These are phyloP conservation scores for Cyrtodaria siliqua DNA, from an alignment of 2,888 invertebrate genomes.

Conservation along the genomic window DNA sequence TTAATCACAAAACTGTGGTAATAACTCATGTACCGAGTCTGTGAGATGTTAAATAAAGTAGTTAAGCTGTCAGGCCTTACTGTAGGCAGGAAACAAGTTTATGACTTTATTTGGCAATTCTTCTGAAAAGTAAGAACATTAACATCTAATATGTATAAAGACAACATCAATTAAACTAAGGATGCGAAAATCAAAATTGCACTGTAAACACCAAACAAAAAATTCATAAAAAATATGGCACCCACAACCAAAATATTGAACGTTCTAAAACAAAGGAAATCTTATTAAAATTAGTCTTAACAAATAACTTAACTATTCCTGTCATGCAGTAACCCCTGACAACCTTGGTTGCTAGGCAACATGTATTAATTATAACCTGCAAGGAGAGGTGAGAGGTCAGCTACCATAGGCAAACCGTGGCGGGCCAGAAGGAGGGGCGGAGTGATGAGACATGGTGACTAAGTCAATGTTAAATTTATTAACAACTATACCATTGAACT, in stretches of 20 bases:
- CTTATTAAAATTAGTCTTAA: background rate
- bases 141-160: too few relatives aligned
- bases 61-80: conserved; percentile 2
- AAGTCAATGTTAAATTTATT: too few relatives aligned
- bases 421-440: too few relatives aligned
- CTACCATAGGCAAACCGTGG: conserved; percentile 51
- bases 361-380: conserved; percentile 41
- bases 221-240: background rate
- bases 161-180: too few relatives aligned
- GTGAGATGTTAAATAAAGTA: too few relatives aligned
- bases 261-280: conserved; percentile 6
- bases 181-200: conserved; percentile 30
- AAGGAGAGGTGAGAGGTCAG: conserved; percentile 48
- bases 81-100: background rate
- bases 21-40: too few relatives aligned
- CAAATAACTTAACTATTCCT: conserved; percentile 16
- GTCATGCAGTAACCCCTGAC: conserved; percentile 61
- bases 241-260: conserved; percentile 4
- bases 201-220: conserved; percentile 14
- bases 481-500: too few relatives aligned
- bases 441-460: too few relatives aligned
- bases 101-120: too few relatives aligned
- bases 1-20: too few relatives aligned
- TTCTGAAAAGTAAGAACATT: conserved; percentile 7
- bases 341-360: conserved; percentile 44